Percentiles rank a stretch among this genome's conserved stretches.
Conservation (phyloP, 23 tunicate genomes). For the Ciona savignyi region DNA sequence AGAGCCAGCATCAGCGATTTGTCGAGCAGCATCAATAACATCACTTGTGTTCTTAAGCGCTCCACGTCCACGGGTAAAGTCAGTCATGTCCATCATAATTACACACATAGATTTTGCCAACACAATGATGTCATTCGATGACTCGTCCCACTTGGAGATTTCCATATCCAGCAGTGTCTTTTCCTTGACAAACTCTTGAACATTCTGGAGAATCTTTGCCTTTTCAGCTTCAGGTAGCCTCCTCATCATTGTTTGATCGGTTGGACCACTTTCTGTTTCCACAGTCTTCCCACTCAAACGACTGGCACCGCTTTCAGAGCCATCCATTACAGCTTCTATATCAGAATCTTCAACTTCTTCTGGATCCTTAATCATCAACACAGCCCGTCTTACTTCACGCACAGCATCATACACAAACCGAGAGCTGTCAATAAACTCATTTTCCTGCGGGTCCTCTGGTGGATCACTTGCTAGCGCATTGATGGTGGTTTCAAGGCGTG, state of each 20-base stretch:
- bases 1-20: conserved; percentile 84
- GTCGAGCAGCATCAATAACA: conserved; percentile 85
- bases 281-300: conserved; percentile 70
- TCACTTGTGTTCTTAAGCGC: conserved; percentile 82
- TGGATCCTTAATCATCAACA: conserved; percentile 72
- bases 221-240: conserved; percentile 90
- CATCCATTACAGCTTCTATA: conserved; percentile 64
- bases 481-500: conserved; percentile 54
- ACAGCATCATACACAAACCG: conserved; percentile 93
- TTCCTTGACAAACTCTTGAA: conserved; percentile 71
- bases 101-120: conserved; percentile 94
- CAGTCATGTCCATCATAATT: conserved; percentile 99
- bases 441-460: conserved; percentile 84
- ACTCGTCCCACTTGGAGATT: conserved; percentile 94
- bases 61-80: conserved; percentile 95
- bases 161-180: conserved; percentile 41
- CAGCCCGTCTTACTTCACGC: conserved; percentile 91
- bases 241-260: conserved; percentile 77
- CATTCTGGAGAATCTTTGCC: conserved; percentile 63
- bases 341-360: conserved; percentile 95
- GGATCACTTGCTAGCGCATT: conserved; percentile 60
- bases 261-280: conserved; percentile 50
- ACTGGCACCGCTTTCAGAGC: conserved; percentile 51
- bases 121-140: conserved; percentile 95
- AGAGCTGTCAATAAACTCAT: conserved; percentile 90